Base-by-base conservation (phyloP, 2,888 invertebrate species). In the Iphiclides podalirius region DNA sequence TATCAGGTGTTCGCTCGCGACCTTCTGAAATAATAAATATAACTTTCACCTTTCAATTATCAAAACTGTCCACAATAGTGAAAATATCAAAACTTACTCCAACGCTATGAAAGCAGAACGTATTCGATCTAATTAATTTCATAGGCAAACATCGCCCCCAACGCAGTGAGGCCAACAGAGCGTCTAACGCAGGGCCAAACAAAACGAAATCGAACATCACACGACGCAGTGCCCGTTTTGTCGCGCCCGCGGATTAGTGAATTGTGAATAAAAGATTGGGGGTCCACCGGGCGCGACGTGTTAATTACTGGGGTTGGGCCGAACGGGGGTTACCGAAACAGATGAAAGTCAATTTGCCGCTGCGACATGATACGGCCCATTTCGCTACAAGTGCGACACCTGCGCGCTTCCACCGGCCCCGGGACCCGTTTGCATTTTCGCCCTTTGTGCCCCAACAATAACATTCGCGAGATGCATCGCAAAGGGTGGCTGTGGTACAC, bases 361-460 rank as follows among this genome's bases (percentile, higher is more conserved):
- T 85, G 87, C 90, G 84, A 90, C 91, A 91, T 89, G 91, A 90
- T 90, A 90, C 88, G 87, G 90, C 90, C 90, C 91, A 91, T 91
- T 91, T 90, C 88, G 78, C 81, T 85, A 86, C 88, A 87, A 88
- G 88, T 87, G 86, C 68, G 69, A 75, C 88, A 88, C 88, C 88
- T 89, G 89, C 80, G 82, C 81, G 70, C 67, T 79, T 75, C 74
- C 77, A 64, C 73, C 67, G 59, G 65, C 68, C 65, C 53, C 52
- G 64, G 79, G n/a, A 70, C 65, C 61, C 66, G 57, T 58, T 55
- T 52, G 59, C 59, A 60, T 55, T 67, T 71, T n/a, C n/a, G 35
- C 40, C 45, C 75, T 76, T 82, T 82, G 82, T 81, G 68, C 60
- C 54, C 57, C 51, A 54, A 58, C 64, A 63, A 31, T 31, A 66